A percentile compares a stretch with the other conserved stretches of the same genome.
Conservation (phyloP, 1,140 invertebrate genomes). For the Pseudomyrmex gracilis region DNA sequence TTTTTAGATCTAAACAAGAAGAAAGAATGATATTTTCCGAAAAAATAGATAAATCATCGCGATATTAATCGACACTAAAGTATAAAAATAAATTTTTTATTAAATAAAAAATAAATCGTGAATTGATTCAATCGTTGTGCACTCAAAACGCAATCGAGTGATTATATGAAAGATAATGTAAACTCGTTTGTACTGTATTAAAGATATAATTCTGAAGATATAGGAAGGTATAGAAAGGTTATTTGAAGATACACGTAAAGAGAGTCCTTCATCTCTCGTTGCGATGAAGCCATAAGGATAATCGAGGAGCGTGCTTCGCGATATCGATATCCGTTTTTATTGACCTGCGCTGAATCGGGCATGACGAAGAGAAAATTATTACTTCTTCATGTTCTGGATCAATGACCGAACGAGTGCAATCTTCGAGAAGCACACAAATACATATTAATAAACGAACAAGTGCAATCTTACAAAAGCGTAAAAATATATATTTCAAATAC, state of each 20-base stretch:
- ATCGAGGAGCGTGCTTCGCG: conserved; percentile 12
- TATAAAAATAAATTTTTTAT: no score
- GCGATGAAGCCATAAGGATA: conserved; percentile 26
- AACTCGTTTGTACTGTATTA: neutral
- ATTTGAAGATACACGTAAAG: conserved; percentile 46
- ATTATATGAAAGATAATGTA: neutral
- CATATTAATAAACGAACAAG: conserved; percentile 54
- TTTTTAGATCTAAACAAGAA: no score
- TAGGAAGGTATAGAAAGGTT: conserved; percentile 47
- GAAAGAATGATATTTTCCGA: no score
- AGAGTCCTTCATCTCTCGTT: conserved; percentile 16
- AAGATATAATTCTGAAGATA: neutral
- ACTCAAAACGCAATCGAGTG: neutral
- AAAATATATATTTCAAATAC: conserved; percentile 25
- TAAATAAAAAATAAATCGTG: no score
- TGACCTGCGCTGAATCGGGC: conserved; percentile 43
- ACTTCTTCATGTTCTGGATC: conserved; percentile 55
- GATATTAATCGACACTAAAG: neutral
- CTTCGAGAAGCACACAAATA: conserved; percentile 25
- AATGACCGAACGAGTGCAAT: conserved; percentile 56
- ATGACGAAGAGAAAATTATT: conserved; percentile 40
- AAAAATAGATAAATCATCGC: conserved; percentile 1
- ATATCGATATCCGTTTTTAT: conserved; percentile 43
- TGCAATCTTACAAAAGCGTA: conserved; percentile 31
- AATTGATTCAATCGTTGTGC: conserved; percentile 18